phyloP scores from a whole-genome alignment of 2,888 invertebrate genomes.

The Idaea aversata region DNA sequence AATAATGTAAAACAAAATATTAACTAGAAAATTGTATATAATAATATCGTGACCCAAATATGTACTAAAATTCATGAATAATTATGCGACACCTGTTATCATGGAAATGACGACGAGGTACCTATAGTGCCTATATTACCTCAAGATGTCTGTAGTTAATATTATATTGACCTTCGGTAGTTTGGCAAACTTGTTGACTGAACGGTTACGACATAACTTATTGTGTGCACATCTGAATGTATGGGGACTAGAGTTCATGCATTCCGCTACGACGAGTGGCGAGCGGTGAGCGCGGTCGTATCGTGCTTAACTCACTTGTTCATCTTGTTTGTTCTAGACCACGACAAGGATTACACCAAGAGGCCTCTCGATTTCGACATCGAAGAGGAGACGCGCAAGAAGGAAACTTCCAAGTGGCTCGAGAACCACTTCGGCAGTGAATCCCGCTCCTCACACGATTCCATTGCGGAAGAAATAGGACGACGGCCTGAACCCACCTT shows the following conservation, averaged over 20 bases:
- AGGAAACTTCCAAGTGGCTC: constrained; percentile 94
- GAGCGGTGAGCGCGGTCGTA: constrained; percentile 63
- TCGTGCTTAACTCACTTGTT: constrained; percentile 29
- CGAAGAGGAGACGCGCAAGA: constrained; percentile 93
- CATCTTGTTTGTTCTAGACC: constrained; percentile 79
- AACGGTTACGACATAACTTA: constrained; percentile 64
- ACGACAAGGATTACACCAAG: constrained; percentile 88
- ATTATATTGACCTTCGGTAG: constrained; percentile 73
- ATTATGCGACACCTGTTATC: neutral
- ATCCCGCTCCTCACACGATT: constrained; percentile 87
- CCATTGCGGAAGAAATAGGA: constrained; percentile 83
- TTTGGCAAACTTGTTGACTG: constrained; percentile 76
- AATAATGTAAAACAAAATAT: neutral
- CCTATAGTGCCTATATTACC: constrained; percentile 23
- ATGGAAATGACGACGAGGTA: neutral
- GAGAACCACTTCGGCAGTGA: constrained; percentile 95
- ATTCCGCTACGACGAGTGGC: constrained; percentile 51
- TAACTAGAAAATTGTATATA: neutral
- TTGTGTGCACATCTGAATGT: constrained; percentile 38
- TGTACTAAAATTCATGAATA: neutral
- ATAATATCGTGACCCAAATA: neutral
- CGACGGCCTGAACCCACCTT: constrained; percentile 84
- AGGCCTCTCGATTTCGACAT: constrained; percentile 91
- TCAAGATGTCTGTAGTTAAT: constrained; percentile 65
- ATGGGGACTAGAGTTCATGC: constrained; percentile 46